Evolutionary conservation across 2,888 invertebrate genomes (phyloP), one percentile per base, ranked within the genome.

Genomic region (Drosophila subsilvestris): DNA sequence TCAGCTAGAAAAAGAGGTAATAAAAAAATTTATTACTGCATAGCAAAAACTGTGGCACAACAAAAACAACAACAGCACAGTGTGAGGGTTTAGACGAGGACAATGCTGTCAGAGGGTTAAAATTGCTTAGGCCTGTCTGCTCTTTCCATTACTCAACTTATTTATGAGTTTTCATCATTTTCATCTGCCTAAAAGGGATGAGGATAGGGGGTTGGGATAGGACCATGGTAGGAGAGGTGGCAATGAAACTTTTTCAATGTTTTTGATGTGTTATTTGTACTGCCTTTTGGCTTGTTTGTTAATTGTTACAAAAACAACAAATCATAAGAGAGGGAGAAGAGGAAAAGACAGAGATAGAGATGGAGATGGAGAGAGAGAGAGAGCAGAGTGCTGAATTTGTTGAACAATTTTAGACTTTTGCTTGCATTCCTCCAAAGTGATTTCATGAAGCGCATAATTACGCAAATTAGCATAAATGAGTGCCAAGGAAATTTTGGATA

Each of bases 401-500:
- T 75, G 69, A 63, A 79, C 76, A 62, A 76, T 75, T 74, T 66
- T 62, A 49, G 75, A 71, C 76, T 63, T 65, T 60, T 44, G 68
- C 72, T 65, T 80, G 85, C 81, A 81, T 79, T 81, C 14, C 25
- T 67, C 75, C 68, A 73, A 63, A 85, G 87, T 80, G 79, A 86
- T 81, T 85, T 86, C 77, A 84, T 82, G 87, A 74, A 88, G 86
- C 86, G 80, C 80, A 86, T 88, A 86, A 86, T 86, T 86, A 86
- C 78, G 88, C 79, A 88, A 86, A 86, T 86, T 86, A 88, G 79
- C 87, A 88, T 86, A 86, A 86, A 88, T 84, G 73, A 86, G 87
- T 82, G 72, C 65, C 74, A 73, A 50, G 32, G 48, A 54, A 53
- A 32, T 47, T 29, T 54, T 65, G 49, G 18, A 62, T n/a, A n/a